Percentiles rank a stretch among this genome's conserved stretches.
phyloP scores from a whole-genome alignment of 2,113 vertebrate species.

The Caracal caracal region DNA sequence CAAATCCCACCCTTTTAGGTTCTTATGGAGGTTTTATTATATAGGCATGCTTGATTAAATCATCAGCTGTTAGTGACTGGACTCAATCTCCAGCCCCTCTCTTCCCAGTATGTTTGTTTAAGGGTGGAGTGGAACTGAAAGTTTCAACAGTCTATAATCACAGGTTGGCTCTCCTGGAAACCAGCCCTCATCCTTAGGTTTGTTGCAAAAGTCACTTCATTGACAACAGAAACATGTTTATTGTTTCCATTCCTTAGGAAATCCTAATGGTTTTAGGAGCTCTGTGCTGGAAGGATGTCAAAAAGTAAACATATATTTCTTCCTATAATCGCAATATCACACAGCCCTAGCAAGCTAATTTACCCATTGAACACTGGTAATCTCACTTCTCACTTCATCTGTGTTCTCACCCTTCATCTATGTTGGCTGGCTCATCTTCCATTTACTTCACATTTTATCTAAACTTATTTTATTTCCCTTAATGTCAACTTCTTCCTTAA shows the following conservation, averaged over 20 bases:
- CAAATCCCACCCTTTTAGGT: not conserved
- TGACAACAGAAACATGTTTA: not conserved
- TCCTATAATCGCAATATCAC: not conserved
- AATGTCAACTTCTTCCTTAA: not conserved
- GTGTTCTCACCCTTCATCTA: not conserved
- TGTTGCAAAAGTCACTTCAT: not conserved
- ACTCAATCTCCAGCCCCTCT: not conserved
- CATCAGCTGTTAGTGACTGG: not conserved
- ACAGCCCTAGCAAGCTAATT: not conserved
- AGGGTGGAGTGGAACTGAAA: not conserved
- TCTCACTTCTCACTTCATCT: not conserved
- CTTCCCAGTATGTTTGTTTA: not conserved
- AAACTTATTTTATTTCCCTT: not conserved
- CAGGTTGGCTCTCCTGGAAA: not conserved
- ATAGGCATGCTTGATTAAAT: not conserved
- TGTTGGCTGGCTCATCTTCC: not conserved
- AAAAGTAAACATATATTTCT: not conserved
- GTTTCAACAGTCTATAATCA: not conserved
- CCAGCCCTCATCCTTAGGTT: not conserved
- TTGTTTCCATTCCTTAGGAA: not conserved
- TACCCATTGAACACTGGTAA: not conserved
- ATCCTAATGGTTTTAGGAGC: not conserved
- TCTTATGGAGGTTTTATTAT: not conserved
- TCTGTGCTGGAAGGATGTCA: not conserved
- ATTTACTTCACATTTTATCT: conserved; percentile 7